Conservation (phyloP, 2,797 vertebrate genomes). For the Prionace glauca region DNA sequence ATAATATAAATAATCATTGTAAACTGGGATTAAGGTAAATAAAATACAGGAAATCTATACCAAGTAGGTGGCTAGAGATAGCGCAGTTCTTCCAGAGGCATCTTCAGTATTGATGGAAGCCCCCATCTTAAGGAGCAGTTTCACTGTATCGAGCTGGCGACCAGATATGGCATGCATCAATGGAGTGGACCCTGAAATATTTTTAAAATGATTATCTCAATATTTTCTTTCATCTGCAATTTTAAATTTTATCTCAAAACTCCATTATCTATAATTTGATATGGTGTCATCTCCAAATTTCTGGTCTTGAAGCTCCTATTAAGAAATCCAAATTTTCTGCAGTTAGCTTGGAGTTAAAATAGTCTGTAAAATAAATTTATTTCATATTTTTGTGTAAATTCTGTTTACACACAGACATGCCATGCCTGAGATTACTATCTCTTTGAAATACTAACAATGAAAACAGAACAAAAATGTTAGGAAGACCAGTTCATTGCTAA, state of each 20-base stretch:
- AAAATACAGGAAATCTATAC: constrained; percentile 50
- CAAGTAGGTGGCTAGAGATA: constrained; percentile 77
- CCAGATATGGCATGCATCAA: constrained; percentile 81
- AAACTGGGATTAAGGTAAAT: neutral
- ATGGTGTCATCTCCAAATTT: neutral
- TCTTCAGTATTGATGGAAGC: constrained; percentile 80
- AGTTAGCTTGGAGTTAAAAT: neutral
- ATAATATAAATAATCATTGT: neutral
- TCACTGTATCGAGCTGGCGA: constrained; percentile 77
- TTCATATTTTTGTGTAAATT: neutral
- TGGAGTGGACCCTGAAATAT: constrained; percentile 69
- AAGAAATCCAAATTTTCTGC: neutral
- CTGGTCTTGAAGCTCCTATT: neutral
- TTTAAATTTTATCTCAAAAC: neutral
- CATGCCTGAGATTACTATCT: neutral
- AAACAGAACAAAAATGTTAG: neutral
- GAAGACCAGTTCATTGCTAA: neutral
- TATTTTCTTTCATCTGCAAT: neutral
- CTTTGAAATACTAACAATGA: neutral
- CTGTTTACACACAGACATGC: neutral
- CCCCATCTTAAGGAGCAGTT: constrained; percentile 81
- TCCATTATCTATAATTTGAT: too few relatives aligned
- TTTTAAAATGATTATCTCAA: neutral
- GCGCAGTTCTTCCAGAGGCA: constrained; percentile 70
- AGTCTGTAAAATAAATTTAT: neutral